These are phyloP conservation scores for Megalurothrips usitatus DNA, from an alignment of 2,888 invertebrate genomes.

Conservation along the genomic window DNA sequence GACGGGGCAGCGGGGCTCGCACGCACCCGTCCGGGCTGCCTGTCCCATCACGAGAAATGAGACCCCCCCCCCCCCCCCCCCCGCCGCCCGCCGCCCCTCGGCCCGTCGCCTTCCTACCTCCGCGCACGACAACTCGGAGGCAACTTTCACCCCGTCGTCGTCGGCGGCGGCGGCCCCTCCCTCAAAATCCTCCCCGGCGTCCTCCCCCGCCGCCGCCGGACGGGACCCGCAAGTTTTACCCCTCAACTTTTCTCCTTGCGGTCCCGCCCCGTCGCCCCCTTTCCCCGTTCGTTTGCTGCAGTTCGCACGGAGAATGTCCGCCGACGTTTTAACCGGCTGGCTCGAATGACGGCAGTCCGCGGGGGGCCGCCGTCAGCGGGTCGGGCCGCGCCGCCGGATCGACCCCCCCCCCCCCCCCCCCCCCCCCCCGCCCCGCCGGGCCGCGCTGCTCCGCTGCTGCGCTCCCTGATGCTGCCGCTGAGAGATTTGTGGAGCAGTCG, in stretches of 20 bases:
- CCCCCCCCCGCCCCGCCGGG: background rate
- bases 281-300: background rate
- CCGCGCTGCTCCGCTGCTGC: background rate
- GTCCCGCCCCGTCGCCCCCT: background rate
- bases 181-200: too few species aligned
- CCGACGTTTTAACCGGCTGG: background rate
- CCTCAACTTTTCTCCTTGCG: background rate
- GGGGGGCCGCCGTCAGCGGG: too few species aligned
- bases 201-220: background rate
- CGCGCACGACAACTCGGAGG: background rate
- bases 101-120: background rate
- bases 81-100: background rate
- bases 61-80: background rate
- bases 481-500: background rate
- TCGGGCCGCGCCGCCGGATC: background rate
- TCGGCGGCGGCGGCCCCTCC: background rate
- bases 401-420: too few species aligned
- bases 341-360: too few species aligned
- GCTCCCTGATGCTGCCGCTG: background rate
- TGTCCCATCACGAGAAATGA: slow-evolving; percentile 7
- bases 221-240: slow-evolving; percentile 12
- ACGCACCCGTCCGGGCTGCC: background rate
- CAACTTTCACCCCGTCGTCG: background rate
- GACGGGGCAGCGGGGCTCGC: background rate
- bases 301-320: slow-evolving; percentile 11